Conservation (phyloP, 1,140 invertebrate species). For the Drosophila lowei region DNA sequence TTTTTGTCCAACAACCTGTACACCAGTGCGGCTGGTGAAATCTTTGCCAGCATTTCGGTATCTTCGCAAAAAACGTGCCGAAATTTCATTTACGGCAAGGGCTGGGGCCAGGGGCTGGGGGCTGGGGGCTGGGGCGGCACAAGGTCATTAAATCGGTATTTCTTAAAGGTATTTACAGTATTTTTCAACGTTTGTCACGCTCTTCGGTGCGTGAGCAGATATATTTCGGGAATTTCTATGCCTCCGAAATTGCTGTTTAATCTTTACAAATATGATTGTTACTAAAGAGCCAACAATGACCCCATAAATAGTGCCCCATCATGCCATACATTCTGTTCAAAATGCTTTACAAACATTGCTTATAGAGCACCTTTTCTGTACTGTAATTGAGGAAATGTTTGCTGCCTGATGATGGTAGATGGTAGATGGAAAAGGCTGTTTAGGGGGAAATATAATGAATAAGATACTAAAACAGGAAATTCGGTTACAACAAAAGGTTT, state of each 20-base stretch:
- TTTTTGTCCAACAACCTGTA: constrained; percentile 37
- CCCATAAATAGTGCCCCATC: constrained; percentile 31
- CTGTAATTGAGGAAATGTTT: constrained; percentile 38
- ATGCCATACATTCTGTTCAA: constrained; percentile 6
- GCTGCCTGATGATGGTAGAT: not conserved
- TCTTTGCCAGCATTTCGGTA: constrained; percentile 9
- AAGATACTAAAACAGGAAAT: too few species aligned
- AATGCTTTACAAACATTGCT: constrained; percentile 33
- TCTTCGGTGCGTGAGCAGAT: not conserved
- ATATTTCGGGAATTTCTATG: not conserved
- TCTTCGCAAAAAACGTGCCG: constrained; percentile 40
- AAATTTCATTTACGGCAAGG: constrained; percentile 38
- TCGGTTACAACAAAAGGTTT: too few species aligned
- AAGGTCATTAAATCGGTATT: constrained; percentile 54
- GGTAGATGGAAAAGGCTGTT: not conserved
- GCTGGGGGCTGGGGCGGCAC: not conserved
- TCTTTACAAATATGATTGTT: constrained; percentile 5
- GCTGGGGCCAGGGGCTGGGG: too few species aligned
- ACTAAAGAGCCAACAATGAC: constrained; percentile 4
- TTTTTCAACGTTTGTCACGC: constrained; percentile 21
- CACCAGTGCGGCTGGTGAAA: constrained; percentile 47
- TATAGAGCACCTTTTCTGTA: constrained; percentile 29
- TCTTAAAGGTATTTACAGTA: constrained; percentile 14
- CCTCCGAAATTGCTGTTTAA: not conserved
- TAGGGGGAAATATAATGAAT: too few species aligned